Evolutionary conservation across 30 jellyfish, hydroid and myxozoan species (phyloP).

Genomic region (Hydractinia echinata): DNA sequence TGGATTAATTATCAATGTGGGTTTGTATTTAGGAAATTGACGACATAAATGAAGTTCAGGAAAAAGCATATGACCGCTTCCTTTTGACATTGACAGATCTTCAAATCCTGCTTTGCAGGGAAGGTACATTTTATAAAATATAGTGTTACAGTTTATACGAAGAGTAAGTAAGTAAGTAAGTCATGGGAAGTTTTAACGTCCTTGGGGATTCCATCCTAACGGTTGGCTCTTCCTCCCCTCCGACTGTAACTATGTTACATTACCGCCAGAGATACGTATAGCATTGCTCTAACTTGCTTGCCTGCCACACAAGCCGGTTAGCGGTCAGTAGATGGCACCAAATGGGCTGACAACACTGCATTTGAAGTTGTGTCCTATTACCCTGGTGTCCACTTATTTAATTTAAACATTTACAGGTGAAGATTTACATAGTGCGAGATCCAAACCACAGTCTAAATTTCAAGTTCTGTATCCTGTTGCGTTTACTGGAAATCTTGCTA

Average conservation of each 20-base stretch:
- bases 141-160: not conserved
- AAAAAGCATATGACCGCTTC: conserved; percentile 79
- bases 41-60: conserved; percentile 63
- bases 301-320: too few species aligned
- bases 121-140: conserved; percentile 36
- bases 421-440: conserved; percentile 69
- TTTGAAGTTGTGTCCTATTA: not conserved
- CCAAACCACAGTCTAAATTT: conserved; percentile 32
- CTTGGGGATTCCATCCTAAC: too few species aligned
- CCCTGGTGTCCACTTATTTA: not conserved
- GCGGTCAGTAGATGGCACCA: too few species aligned
- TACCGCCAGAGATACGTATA: too few species aligned
- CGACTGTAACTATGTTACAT: too few species aligned
- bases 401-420: conserved; percentile 28
- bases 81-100: conserved; percentile 57
- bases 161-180: too few species aligned
- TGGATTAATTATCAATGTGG: not conserved
- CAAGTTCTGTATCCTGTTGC: conserved; percentile 79
- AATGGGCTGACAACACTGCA: too few species aligned
- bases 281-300: too few species aligned
- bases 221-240: too few species aligned
- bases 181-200: too few species aligned
- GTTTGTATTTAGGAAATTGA: conserved; percentile 60
- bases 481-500: conserved; percentile 80
- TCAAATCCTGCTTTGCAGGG: conserved; percentile 64